These are phyloP conservation scores for Coreius guichenoti DNA, from an alignment of 2,797 vertebrate species.

Conservation along the genomic window DNA sequence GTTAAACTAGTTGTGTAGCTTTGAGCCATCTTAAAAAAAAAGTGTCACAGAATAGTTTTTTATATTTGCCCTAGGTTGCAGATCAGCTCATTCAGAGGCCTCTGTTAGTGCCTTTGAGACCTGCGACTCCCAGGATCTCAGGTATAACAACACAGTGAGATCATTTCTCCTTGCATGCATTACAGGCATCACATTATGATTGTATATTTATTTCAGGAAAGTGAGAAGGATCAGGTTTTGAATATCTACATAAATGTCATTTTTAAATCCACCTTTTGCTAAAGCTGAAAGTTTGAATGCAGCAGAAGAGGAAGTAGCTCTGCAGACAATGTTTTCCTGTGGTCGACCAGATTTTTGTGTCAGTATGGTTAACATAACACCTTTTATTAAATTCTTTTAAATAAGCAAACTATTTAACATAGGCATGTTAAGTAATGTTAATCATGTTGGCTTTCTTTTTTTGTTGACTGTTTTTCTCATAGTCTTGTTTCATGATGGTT, in stretches of 20 bases:
- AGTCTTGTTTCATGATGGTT: neutral
- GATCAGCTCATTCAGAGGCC: constrained; percentile 68
- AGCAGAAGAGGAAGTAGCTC: constrained; percentile 9
- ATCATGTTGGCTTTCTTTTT: neutral
- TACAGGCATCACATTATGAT: neutral
- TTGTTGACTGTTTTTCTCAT: neutral
- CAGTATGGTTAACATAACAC: neutral
- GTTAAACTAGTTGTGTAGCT: neutral
- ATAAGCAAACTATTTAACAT: neutral
- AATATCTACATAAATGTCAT: neutral
- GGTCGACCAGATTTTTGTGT: neutral
- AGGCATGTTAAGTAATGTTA: neutral
- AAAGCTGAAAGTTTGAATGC: neutral
- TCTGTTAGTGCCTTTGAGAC: constrained; percentile 81
- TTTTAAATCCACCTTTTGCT: neutral
- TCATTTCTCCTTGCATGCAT: neutral
- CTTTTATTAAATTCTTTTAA: neutral
- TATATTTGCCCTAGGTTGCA: constrained; percentile 62
- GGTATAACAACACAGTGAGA: constrained; percentile 47
- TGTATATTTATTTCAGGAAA: neutral
- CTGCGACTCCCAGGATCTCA: constrained; percentile 64
- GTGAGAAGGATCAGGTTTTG: neutral
- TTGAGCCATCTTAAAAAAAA: constrained; percentile 8
- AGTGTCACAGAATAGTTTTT: constrained; percentile 3
- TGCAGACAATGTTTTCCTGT: constrained; percentile 16